Evolutionary conservation across 1,140 invertebrate species (phyloP), one percentile per base, ranked within the genome.

Genomic region (Trachymyrmex septentrionalis): DNA sequence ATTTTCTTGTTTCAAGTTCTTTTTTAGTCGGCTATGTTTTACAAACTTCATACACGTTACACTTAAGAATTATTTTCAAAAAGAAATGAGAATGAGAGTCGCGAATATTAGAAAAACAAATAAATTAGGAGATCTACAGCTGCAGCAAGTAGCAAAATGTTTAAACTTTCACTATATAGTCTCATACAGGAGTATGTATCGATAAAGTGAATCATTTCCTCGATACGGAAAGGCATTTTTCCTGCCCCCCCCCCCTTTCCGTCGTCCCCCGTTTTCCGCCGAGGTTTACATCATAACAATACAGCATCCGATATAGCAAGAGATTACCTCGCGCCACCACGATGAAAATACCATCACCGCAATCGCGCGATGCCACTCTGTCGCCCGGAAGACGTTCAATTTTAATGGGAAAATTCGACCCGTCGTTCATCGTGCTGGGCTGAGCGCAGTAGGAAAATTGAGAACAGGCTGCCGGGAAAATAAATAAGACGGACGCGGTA

Each of bases 341-440:
- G 63, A 38, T 48, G 57, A 50, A 75, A 63, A 84, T 84, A 61
- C 24, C 34, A 72, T 44, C 48, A 48, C 55, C 21, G 66, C 44
- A 59, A 55, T 72, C 38, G 27, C 27, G n/a, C 55, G 67, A 44
- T 14, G 38, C 24, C 21, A n/a, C 21, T 34, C 27, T 16, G 48
- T n/a, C 59, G 10, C 6, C 30, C 38, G 16, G 24, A 80, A 80
- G 76, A 72, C 16, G 38, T 82, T 44, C 80, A 61, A 73, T 82
- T 82, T 82, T 82, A 82, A 82, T 82, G 38, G 67, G 24, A 82
- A 82, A 82, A 73, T 16, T 61, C 80, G 14, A 59, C 21, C 38
- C 12, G 19, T 4, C 34, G 80, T 59, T 73, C 34, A 72, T 61
- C 80, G 55, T 16, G 64, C 21, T 14, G 10, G 19, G 6, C 10